These are phyloP conservation scores for Erynnis tages DNA, from an alignment of 2,888 invertebrate species.

Conservation along the genomic window DNA sequence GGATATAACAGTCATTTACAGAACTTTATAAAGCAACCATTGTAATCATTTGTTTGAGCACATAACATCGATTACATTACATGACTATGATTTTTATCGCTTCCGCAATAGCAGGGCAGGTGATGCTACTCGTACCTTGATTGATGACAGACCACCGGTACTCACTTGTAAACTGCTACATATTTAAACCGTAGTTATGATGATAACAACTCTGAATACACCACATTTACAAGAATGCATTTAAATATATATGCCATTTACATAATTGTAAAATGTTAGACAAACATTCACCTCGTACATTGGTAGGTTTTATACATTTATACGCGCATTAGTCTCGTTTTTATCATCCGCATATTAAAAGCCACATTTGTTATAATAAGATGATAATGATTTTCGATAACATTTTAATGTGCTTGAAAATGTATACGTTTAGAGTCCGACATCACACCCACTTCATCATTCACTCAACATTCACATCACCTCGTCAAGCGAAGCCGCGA, in stretches of 20 bases:
- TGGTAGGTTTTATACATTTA: slow-evolving; percentile 30
- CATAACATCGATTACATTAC: background rate
- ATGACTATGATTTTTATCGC: slow-evolving; percentile 10
- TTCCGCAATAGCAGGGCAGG: slow-evolving; percentile 23
- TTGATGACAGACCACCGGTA: background rate
- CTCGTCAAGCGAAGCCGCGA: slow-evolving; percentile 1
- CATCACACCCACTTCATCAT: slow-evolving; percentile 20
- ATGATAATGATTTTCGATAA: background rate
- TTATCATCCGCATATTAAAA: too few species aligned
- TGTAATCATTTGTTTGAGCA: background rate
- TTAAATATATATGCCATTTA: slow-evolving; percentile 46
- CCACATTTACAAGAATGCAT: background rate
- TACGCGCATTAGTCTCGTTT: slow-evolving; percentile 25
- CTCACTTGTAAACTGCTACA: background rate
- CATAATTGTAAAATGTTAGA: slow-evolving; percentile 40
- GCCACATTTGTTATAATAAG: background rate
- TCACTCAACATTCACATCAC: slow-evolving; percentile 6
- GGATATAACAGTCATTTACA: background rate
- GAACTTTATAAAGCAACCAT: slow-evolving; percentile 10
- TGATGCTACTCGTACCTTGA: slow-evolving; percentile 20
- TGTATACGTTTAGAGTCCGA: background rate
- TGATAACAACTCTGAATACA: slow-evolving; percentile 34
- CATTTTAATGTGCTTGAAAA: slow-evolving; percentile 1
- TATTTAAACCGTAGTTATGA: background rate
- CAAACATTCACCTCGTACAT: slow-evolving; percentile 20